phyloP scores from a whole-genome alignment of 2,797 vertebrate species.

The Anguilla obscura region DNA sequence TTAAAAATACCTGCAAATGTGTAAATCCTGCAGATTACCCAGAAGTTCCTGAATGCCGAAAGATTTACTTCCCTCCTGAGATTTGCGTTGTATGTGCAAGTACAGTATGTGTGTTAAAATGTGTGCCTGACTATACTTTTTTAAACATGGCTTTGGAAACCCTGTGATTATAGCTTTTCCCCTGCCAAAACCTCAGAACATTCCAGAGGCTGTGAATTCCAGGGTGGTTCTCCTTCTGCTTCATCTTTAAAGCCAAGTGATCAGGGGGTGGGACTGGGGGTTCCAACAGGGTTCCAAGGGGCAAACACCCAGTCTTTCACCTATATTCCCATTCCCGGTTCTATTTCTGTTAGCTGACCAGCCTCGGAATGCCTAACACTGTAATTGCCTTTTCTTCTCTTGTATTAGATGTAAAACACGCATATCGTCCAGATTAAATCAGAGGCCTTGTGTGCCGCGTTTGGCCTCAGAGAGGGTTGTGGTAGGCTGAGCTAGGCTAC shows the following conservation, averaged over 20 bases:
- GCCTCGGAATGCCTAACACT: background rate
- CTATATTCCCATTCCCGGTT: slow-evolving; percentile 6
- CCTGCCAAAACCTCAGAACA: slow-evolving; percentile 69
- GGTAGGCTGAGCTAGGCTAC: slow-evolving; percentile 21
- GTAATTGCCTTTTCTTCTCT: slow-evolving; percentile 17
- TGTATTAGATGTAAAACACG: slow-evolving; percentile 25
- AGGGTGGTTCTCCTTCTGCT: slow-evolving; percentile 56
- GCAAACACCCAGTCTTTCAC: slow-evolving; percentile 25
- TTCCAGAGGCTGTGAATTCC: slow-evolving; percentile 68
- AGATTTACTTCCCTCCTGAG: background rate
- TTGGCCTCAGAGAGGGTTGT: slow-evolving; percentile 38
- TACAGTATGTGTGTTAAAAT: slow-evolving; percentile 35
- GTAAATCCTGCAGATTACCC: slow-evolving; percentile 43
- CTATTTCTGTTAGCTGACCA: background rate
- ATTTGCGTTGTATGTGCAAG: background rate
- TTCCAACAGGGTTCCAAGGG: slow-evolving; percentile 41
- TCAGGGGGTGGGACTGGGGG: slow-evolving; percentile 54
- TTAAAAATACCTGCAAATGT: background rate
- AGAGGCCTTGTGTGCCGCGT: slow-evolving; percentile 62
- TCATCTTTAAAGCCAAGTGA: slow-evolving; percentile 52
- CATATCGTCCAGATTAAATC: slow-evolving; percentile 34
- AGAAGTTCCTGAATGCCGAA: slow-evolving; percentile 41
- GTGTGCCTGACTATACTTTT: slow-evolving; percentile 59
- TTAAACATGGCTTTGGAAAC: slow-evolving; percentile 71
- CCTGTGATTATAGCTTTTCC: slow-evolving; percentile 71